Evolutionary conservation across 2,113 vertebrate species (phyloP).

Genomic region (Meleagris gallopavo): DNA sequence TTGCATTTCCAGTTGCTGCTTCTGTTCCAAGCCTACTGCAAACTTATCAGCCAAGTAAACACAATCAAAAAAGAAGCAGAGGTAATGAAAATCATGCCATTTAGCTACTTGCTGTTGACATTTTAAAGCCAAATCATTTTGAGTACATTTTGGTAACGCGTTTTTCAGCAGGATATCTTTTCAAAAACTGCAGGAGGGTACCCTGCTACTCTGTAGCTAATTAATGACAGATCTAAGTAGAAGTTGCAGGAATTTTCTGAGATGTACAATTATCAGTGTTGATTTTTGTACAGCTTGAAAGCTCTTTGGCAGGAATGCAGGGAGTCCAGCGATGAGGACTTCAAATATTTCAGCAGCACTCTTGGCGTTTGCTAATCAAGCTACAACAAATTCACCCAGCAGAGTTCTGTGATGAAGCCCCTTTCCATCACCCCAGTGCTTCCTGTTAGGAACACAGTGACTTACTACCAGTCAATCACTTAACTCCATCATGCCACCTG

Average conservation of each 20-base stretch:
- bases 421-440: neutral
- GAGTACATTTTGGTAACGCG: neutral
- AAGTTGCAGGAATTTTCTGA: neutral
- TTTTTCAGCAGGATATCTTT: slow-evolving; percentile 11
- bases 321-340: neutral
- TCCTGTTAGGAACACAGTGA: neutral
- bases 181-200: slow-evolving; percentile 4
- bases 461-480: neutral
- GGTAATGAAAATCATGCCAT: slow-evolving; percentile 77
- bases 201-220: slow-evolving; percentile 12
- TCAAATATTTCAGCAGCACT: neutral
- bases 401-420: neutral
- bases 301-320: neutral
- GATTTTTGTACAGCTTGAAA: slow-evolving; percentile 21
- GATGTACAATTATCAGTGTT: slow-evolving; percentile 10
- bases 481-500: neutral
- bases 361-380: slow-evolving; percentile 33
- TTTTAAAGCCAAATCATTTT: slow-evolving; percentile 27
- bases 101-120: slow-evolving; percentile 23
- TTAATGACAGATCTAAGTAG: slow-evolving; percentile 1
- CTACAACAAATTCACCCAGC: neutral
- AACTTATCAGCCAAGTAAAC: slow-evolving; percentile 94
- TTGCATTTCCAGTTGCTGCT: slow-evolving; percentile 97
- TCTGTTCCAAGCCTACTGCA: slow-evolving; percentile 98
- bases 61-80: slow-evolving; percentile 93